Evolutionary conservation across 1,140 invertebrate species (phyloP).

Genomic region (Sitobion miscanthi): DNA sequence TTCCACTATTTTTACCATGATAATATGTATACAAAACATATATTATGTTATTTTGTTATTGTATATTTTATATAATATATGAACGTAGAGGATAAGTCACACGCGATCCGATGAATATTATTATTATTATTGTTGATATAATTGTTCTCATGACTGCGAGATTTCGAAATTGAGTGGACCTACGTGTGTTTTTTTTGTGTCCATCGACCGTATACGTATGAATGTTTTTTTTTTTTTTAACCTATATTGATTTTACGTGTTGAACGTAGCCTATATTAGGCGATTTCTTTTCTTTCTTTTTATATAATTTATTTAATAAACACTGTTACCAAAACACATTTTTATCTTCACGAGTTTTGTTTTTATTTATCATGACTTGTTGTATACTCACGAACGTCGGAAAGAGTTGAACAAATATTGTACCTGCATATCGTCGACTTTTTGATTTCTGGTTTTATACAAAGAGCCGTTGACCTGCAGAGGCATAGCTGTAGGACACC

Average conservation of each 20-base stretch:
- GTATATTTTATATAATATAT: neutral
- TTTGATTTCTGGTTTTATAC: neutral
- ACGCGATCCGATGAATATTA: neutral
- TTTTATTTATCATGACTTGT: neutral
- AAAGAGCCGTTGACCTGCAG: too few relatives aligned
- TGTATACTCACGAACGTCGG: neutral
- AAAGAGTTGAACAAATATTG: neutral
- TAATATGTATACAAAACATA: neutral
- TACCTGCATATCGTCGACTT: neutral
- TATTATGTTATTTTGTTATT: neutral
- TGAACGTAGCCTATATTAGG: slow-evolving; percentile 52
- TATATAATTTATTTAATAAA: slow-evolving; percentile 50
- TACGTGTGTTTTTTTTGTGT: neutral
- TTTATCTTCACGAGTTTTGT: neutral
- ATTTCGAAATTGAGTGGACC: neutral
- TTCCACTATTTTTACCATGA: neutral
- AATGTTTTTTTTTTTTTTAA: neutral
- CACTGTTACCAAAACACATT: slow-evolving; percentile 43
- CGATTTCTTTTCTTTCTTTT: slow-evolving; percentile 34
- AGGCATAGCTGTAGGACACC: too few relatives aligned
- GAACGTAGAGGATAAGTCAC: neutral
- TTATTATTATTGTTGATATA: neutral
- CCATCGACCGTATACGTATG: neutral
- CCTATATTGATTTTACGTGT: neutral
- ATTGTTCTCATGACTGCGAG: neutral